Percentiles rank a stretch among this genome's conserved stretches.
Evolutionary conservation across 2,888 invertebrate species (phyloP).

Genomic region (Onchidella celtica): DNA sequence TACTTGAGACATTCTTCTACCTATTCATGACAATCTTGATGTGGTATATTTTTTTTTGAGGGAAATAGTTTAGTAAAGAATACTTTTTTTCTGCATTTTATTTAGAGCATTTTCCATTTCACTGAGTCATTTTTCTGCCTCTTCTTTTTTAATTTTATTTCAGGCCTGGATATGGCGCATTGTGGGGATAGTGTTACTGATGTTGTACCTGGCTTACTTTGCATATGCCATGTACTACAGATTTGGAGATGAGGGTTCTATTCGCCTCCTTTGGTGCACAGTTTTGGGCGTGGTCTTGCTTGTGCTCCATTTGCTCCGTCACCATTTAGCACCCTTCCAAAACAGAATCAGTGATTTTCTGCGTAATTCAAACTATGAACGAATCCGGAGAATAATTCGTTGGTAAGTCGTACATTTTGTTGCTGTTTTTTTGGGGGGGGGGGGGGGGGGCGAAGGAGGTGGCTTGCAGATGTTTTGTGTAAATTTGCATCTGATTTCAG

Average conservation of each 20-base stretch:
- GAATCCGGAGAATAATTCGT: constrained; percentile 29
- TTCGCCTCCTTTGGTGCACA: constrained; percentile 71
- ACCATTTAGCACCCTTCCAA: background rate
- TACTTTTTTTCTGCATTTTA: too few species aligned
- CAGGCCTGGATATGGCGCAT: constrained; percentile 39
- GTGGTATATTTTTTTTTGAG: background rate
- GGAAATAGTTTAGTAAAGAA: too few species aligned
- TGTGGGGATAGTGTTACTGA: constrained; percentile 40
- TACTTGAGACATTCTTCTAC: background rate
- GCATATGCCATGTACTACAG: constrained; percentile 66
- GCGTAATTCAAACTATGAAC: background rate
- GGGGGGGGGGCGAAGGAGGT: too few species aligned
- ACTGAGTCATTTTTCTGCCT: background rate
- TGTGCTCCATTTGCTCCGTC: background rate
- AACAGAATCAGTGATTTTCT: constrained; percentile 5
- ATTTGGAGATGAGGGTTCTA: constrained; percentile 69
- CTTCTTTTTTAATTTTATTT: background rate
- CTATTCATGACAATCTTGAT: background rate
- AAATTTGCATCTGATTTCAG: too few species aligned
- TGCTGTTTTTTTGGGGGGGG: too few species aligned
- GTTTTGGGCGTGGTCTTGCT: constrained; percentile 55
- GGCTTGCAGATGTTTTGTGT: too few species aligned
- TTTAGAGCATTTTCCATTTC: too few species aligned
- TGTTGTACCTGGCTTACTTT: constrained; percentile 69
- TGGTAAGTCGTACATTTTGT: constrained; percentile 27